Conservation (phyloP, 2,888 invertebrate species). For the Ophonus ardosiacus region DNA sequence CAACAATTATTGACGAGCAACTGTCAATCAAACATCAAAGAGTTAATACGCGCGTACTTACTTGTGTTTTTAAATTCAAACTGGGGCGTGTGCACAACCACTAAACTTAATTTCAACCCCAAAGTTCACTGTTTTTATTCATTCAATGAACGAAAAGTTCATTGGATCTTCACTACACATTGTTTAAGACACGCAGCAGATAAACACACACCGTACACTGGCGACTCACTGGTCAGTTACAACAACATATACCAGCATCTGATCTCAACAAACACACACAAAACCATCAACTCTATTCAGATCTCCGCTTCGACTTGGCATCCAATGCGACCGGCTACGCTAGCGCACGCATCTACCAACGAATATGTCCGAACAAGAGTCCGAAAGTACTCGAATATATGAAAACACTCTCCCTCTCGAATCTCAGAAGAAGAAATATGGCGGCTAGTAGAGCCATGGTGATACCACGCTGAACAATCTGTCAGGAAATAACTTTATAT, state of each 20-base stretch:
- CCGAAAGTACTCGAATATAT: constrained; percentile 15
- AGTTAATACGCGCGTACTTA: constrained; percentile 44
- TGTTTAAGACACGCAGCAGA: constrained; percentile 37
- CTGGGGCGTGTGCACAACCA: constrained; percentile 57
- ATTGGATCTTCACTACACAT: constrained; percentile 44
- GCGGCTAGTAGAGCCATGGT: background rate
- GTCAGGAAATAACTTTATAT: background rate
- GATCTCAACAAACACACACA: constrained; percentile 59
- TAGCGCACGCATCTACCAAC: constrained; percentile 40
- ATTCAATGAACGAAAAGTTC: constrained; percentile 38
- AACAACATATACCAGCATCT: constrained; percentile 57
- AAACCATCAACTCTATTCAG: constrained; percentile 56
- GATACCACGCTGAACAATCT: background rate
- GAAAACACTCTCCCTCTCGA: constrained; percentile 32
- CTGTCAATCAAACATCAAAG: constrained; percentile 49
- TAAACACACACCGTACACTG: constrained; percentile 56
- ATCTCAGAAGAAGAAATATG: background rate
- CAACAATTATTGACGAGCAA: constrained; percentile 45
- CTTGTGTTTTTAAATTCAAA: constrained; percentile 32
- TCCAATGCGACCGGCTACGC: constrained; percentile 54
- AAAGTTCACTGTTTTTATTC: constrained; percentile 57
- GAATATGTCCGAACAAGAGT: background rate
- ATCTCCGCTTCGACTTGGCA: constrained; percentile 62
- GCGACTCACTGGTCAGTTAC: constrained; percentile 60
- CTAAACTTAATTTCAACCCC: constrained; percentile 57